Conservation (phyloP, 2,797 vertebrate species). For the Diplodus sargus region DNA sequence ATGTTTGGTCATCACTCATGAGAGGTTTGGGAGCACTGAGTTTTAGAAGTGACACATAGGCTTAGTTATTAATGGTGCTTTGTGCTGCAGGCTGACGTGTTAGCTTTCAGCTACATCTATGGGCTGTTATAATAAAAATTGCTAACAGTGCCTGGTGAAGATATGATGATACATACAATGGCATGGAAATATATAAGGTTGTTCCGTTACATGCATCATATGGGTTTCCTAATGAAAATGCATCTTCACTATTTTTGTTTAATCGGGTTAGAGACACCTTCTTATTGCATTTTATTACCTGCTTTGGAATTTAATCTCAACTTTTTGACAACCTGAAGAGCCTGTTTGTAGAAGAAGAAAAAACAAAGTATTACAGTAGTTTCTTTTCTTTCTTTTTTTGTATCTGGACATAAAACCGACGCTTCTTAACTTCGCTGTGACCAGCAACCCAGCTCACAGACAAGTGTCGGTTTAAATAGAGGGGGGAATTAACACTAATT, state of each 20-base stretch:
- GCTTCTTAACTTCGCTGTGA: not conserved
- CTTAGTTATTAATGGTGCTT: slow-evolving; percentile 38
- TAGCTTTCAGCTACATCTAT: slow-evolving; percentile 9
- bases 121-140: slow-evolving; percentile 1
- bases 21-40: slow-evolving; percentile 12
- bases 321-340: slow-evolving; percentile 1
- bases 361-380: not conserved
- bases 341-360: not conserved
- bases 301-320: slow-evolving; percentile 9
- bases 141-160: slow-evolving; percentile 1
- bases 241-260: not conserved
- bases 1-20: not conserved
- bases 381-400: not conserved
- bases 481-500: not conserved
- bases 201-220: slow-evolving; percentile 4
- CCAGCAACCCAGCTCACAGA: not conserved
- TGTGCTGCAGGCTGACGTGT: slow-evolving; percentile 17
- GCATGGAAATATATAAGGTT: slow-evolving; percentile 9
- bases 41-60: slow-evolving; percentile 14
- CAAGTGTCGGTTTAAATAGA: not conserved
- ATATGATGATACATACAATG: too few relatives aligned
- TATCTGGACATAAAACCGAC: not conserved
- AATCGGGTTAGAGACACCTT: slow-evolving; percentile 27
- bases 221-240: not conserved
- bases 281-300: slow-evolving; percentile 10